Evolutionary conservation across 2,113 vertebrate species (phyloP), one percentile per base, ranked within the genome.

Genomic region (Micronycteris hirsuta): DNA sequence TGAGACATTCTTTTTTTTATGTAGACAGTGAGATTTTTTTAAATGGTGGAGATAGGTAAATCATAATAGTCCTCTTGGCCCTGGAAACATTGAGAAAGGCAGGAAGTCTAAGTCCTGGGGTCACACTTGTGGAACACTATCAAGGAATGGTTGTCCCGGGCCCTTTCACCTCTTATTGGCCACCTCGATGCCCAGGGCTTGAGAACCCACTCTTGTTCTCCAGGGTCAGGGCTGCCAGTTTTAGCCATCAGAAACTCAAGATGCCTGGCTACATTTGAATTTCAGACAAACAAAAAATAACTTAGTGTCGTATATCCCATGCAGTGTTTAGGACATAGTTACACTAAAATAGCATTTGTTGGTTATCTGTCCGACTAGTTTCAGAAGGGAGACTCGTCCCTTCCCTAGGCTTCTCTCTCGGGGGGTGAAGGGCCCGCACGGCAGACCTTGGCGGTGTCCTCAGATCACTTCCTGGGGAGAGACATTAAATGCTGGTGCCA

Each of bases 241-340:
- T 31, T 41, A 89, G 61, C 49, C 43, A 56, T 68, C 81, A 47
- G 77, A 90, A 95, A 93, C 73, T 24, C 20, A 93, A 58, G 63
- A 13, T 67, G 24, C 61, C 63, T 24, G 33, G 47, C 56, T 86
- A 65, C 28, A 83, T 76, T 89, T 80, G 61, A 93, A 67, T 38
- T 65, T 86, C 76, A 87, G n/a, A 5, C 78, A 82, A 92, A 54
- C n/a, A 81, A 67, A 73, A 63, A 76, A 73, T 67, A 54, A 61
- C 80, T 89, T 41, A 56, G 41, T 67, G 3, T 54, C 61, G n/a
- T 68, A 41, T 45, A n/a, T 41, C 43, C 67, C 38, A 2, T 91
- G 52, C 36, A 52, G 5, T 43, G 78, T 70, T 78, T 61, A 92
- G n/a, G 43, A 87, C 38, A 52, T 49, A 36, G 41, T 90, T 86